Evolutionary conservation across 2,888 invertebrate species (phyloP).

Genomic region (Ectemnius continuus): DNA sequence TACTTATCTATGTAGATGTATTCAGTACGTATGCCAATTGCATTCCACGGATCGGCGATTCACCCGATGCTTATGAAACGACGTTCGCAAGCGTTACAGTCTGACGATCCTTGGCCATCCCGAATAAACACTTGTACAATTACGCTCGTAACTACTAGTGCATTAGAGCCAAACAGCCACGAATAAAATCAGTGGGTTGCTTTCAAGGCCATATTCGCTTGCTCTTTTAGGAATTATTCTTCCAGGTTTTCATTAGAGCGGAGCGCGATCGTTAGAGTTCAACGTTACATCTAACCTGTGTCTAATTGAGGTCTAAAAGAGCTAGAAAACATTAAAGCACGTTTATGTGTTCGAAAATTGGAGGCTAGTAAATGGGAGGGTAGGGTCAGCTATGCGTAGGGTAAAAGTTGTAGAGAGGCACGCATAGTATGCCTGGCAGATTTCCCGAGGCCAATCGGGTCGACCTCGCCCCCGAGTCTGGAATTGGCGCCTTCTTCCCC

Average conservation of each 20-base stretch:
- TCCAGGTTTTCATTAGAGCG: too few species aligned
- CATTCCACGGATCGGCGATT: conserved; percentile 37
- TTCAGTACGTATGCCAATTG: conserved; percentile 24
- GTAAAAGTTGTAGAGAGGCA: background rate
- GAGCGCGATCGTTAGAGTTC: too few species aligned
- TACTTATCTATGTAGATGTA: conserved; percentile 19
- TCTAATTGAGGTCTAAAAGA: too few species aligned
- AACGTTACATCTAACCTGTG: too few species aligned
- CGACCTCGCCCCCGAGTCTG: conserved; percentile 21
- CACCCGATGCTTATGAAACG: conserved; percentile 44
- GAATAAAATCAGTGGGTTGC: too few species aligned
- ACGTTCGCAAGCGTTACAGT: conserved; percentile 19
- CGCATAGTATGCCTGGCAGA: conserved; percentile 9
- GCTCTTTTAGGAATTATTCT: too few species aligned
- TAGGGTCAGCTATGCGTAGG: background rate
- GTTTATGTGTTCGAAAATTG: background rate
- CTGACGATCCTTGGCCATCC: conserved; percentile 51
- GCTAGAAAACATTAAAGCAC: too few species aligned
- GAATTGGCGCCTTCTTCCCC: conserved; percentile 34
- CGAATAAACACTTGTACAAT: conserved; percentile 2
- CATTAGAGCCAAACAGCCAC: too few species aligned
- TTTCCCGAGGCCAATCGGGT: conserved; percentile 18
- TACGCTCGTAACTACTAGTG: too few species aligned
- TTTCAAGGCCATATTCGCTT: too few species aligned
- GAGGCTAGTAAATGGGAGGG: conserved; percentile 8